Evolutionary conservation across 2,888 invertebrate species (phyloP).

Genomic region (Nezara viridula): DNA sequence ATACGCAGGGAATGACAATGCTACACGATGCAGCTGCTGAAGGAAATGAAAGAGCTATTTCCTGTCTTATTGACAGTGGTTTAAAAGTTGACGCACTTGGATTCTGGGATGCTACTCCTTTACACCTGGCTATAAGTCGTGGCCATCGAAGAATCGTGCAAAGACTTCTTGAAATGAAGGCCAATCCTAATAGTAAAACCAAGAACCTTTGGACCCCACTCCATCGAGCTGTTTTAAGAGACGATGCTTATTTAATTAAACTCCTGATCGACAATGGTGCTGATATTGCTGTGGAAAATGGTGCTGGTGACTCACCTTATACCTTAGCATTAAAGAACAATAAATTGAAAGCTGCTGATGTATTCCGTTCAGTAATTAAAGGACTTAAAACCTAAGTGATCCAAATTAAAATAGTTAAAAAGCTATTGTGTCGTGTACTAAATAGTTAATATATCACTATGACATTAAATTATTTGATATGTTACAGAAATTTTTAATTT

Average conservation of each 20-base stretch:
- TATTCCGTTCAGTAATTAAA: not conserved
- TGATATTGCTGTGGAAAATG: not conserved
- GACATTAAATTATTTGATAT: not conserved
- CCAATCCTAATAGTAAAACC: slow-evolving; percentile 9
- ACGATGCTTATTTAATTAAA: not conserved
- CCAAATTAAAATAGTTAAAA: not conserved
- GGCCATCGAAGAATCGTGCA: slow-evolving; percentile 1
- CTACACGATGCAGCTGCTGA: slow-evolving; percentile 37
- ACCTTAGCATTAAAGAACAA: slow-evolving; percentile 20
- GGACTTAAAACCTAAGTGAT: not conserved
- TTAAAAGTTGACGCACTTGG: slow-evolving; percentile 2
- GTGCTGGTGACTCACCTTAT: not conserved
- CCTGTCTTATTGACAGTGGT: slow-evolving; percentile 11
- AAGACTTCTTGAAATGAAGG: slow-evolving; percentile 20
- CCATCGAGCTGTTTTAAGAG: slow-evolving; percentile 43
- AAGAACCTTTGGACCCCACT: slow-evolving; percentile 40
- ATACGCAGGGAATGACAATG: not conserved
- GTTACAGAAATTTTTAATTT: not conserved
- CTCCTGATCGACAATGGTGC: not conserved
- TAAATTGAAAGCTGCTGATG: not conserved
- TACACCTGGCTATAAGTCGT: slow-evolving; percentile 30
- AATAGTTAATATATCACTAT: not conserved
- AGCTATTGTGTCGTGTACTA: not conserved
- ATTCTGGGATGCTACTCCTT: slow-evolving; percentile 42
- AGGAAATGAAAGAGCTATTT: slow-evolving; percentile 29